These are phyloP conservation scores for Aptenodytes patagonicus DNA, from an alignment of 2,113 vertebrate species.

Conservation along the genomic window DNA sequence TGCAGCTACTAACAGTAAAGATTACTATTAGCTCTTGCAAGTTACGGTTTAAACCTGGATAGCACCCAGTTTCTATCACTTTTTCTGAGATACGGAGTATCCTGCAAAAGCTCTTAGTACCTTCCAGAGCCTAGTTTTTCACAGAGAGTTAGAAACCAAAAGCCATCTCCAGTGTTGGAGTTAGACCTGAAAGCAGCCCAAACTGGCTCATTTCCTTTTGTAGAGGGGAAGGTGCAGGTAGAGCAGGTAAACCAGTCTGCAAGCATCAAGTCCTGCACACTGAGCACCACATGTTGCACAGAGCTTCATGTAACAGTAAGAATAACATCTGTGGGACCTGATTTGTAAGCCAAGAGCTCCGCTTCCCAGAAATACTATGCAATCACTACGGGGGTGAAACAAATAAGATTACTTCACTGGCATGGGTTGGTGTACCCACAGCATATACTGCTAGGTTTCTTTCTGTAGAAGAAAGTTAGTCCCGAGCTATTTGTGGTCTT, in stretches of 20 bases:
- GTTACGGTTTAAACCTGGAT: not conserved
- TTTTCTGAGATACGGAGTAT: not conserved
- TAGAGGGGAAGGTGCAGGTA: not conserved
- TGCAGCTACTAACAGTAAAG: not conserved
- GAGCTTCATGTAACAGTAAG: not conserved
- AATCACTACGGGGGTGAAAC: not conserved
- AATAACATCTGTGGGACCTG: not conserved
- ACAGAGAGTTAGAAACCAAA: not conserved
- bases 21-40: not conserved
- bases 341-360: not conserved
- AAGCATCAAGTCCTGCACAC: not conserved
- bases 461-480: not conserved
- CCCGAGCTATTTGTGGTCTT: not conserved
- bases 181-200: not conserved
- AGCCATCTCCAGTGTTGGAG: not conserved
- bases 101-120: not conserved
- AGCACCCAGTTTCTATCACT: not conserved
- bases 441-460: not conserved
- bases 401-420: not conserved
- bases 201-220: not conserved
- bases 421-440: not conserved
- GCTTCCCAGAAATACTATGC: not conserved
- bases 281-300: not conserved
- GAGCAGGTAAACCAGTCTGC: not conserved
- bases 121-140: not conserved